Base-by-base conservation (phyloP, 2,113 vertebrate species). In the Struthidea cinerea region DNA sequence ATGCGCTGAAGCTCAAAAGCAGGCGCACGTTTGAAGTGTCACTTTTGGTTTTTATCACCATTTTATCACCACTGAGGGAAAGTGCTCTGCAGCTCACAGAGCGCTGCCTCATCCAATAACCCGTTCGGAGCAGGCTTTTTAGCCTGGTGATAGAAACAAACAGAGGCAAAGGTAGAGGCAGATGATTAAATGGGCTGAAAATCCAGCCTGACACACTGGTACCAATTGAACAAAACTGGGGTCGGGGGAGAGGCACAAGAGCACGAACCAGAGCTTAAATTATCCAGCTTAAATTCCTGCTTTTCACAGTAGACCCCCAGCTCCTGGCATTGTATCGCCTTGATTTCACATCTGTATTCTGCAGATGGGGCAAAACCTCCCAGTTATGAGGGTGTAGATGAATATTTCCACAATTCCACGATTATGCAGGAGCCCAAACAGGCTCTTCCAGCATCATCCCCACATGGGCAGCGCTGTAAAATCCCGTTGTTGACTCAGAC, bases 181-280 rank as follows among this genome's bases (percentile, higher is more conserved):
- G 83, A 94, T 96, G 96, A 96, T 97, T 74, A 97, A 97, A 94
- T 93, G 87, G 69, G 41, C 60, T 87, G 96, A 74, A 97, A 97
- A 97, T 95, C 69, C 94, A 94, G 91, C 47, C 82, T 96, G 97
- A 96, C 97, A 95, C 81, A 1, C 57, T 32, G 26, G 84, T 14
- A 74, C 91, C 94, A 47, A 49, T 0, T 16, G 87, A 91, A 73
- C 96, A 91, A 90, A 96, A 87, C 69, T 12, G 76, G 86, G 97
- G 92, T 91, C 75, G 59, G 86, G 83, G 73, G 65, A 85, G 63
- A 60, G 68, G 64, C 9, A 57, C 82, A 22, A 55, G 92, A 95
- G 60, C 82, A 80, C 1, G 6, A 96, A 57, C 10, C 7, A 90
- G 55, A 63, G 68, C 44, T 87, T 50, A 74, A 93, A 90, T 93